A percentile compares a stretch with the other conserved stretches of the same genome.
Conservation (phyloP, 2,797 vertebrate species). For the Mico argentatus region DNA sequence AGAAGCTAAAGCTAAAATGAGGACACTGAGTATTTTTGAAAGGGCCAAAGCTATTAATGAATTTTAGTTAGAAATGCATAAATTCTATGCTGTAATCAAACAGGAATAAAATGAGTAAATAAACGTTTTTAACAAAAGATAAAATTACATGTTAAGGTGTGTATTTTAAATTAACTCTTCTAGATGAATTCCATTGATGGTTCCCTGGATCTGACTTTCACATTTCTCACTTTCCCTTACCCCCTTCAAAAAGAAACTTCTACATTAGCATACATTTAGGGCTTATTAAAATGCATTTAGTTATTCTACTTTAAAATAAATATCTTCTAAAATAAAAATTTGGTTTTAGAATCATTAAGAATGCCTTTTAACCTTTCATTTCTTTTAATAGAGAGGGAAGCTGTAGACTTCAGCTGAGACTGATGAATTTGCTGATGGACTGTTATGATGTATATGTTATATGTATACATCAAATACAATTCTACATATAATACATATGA, state of each 20-base stretch:
- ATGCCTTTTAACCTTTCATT: not conserved
- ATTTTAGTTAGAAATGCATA: constrained; percentile 50
- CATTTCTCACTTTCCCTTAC: not conserved
- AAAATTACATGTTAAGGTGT: not conserved
- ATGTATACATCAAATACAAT: not conserved
- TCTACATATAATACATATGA: not conserved
- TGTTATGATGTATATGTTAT: not conserved
- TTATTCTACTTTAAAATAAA: constrained; percentile 1
- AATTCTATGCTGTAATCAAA: constrained; percentile 12
- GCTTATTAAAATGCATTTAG: not conserved
- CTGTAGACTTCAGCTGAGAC: not conserved
- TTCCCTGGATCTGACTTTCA: not conserved
- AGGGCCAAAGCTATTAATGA: constrained; percentile 54
- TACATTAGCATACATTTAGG: not conserved
- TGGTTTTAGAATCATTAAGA: not conserved
- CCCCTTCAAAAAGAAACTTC: not conserved
- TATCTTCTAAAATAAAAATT: not conserved
- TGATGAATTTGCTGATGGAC: not conserved
- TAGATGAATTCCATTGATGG: not conserved
- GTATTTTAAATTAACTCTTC: constrained; percentile 29
- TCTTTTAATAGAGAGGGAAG: constrained; percentile 32
- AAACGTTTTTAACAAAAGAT: constrained; percentile 1
- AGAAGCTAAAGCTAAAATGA: constrained; percentile 49
- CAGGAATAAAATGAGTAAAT: not conserved
- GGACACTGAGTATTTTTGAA: constrained; percentile 6